Conservation (phyloP, 2,113 vertebrate species). For the Boulengeromyrus knoepffleri region DNA sequence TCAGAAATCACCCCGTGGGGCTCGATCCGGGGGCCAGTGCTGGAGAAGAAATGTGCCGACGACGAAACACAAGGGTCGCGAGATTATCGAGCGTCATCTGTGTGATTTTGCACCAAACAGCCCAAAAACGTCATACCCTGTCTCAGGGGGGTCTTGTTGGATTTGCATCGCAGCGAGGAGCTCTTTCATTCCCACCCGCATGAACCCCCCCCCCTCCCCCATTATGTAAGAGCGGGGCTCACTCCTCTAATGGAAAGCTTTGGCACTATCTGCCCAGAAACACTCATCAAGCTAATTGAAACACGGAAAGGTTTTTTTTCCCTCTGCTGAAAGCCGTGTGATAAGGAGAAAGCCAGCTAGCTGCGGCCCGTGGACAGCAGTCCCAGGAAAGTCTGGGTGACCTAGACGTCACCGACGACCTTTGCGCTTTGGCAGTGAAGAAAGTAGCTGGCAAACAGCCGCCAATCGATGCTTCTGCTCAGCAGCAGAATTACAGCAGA, state of each 20-base stretch:
- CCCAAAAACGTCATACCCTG: not conserved
- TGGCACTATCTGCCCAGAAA: not conserved
- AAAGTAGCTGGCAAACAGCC: constrained; percentile 1
- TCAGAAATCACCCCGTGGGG: not conserved
- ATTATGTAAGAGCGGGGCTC: not conserved
- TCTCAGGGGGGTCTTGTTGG: not conserved
- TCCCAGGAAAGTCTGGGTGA: constrained; percentile 30
- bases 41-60: not conserved
- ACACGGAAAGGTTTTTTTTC: constrained; percentile 9
- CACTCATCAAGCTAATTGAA: constrained; percentile 26
- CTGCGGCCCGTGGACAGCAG: not conserved
- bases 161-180: constrained; percentile 1
- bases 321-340: not conserved
- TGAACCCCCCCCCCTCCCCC: not conserved
- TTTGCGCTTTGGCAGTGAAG: constrained; percentile 25
- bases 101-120: not conserved
- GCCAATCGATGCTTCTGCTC: constrained; percentile 27
- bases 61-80: not conserved
- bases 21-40: not conserved
- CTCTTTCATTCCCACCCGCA: constrained; percentile 8
- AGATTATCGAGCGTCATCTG: not conserved
- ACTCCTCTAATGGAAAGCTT: constrained; percentile 10
- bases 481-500: constrained; percentile 30
- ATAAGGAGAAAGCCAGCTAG: not conserved
- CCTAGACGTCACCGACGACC: constrained; percentile 34